A percentile compares a stretch with the other conserved stretches of the same genome.
These are phyloP conservation scores for Eonycteris spelaea DNA, from an alignment of 2,113 vertebrate species.

Conservation along the genomic window DNA sequence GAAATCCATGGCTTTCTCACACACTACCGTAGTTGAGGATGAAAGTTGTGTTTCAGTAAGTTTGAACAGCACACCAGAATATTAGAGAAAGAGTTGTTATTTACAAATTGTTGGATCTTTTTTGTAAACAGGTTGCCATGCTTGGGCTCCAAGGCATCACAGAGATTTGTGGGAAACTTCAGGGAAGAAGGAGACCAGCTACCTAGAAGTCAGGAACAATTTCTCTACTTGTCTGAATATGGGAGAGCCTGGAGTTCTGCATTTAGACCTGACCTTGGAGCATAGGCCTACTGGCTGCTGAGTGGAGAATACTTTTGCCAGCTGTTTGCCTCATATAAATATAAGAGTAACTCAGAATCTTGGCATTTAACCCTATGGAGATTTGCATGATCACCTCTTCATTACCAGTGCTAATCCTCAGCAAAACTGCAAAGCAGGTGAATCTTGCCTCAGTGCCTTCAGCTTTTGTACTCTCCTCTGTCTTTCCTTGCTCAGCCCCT, in stretches of 20 bases:
- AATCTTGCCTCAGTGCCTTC: background rate
- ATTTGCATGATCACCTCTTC: background rate
- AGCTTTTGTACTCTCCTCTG: background rate
- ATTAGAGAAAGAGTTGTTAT: background rate
- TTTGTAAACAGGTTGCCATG: background rate
- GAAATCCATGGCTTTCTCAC: background rate
- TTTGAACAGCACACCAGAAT: background rate
- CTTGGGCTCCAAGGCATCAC: background rate
- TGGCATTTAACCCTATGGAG: background rate
- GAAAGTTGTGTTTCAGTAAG: background rate
- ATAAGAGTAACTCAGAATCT: background rate
- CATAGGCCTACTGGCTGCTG: background rate
- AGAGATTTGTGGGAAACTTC: background rate
- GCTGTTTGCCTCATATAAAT: background rate
- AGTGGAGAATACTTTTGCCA: background rate
- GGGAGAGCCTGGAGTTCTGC: background rate
- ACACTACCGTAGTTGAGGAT: background rate
- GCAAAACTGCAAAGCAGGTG: conserved; percentile 1
- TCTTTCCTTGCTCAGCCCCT: too few relatives aligned
- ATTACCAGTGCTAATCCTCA: background rate
- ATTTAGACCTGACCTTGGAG: background rate
- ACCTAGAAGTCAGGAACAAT: background rate
- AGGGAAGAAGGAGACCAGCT: background rate
- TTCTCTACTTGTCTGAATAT: background rate
- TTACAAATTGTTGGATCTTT: background rate